Conservation (phyloP, 53 echinoderm and acorn worm genomes). For the Stichopus horrens region DNA sequence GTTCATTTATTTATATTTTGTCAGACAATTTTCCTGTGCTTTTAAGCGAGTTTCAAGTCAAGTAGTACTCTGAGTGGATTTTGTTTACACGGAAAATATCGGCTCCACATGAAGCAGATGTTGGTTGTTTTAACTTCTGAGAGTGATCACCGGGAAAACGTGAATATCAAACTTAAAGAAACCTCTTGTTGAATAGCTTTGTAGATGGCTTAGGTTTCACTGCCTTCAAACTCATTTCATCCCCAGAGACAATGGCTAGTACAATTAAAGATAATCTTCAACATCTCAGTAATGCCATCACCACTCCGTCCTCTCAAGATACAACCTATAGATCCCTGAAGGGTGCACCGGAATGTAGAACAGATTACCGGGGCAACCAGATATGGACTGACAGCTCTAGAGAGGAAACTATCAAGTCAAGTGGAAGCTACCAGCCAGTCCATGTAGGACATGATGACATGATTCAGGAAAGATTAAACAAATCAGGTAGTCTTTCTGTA, state of each 20-base stretch:
- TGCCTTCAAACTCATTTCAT: not conserved
- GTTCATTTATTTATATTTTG: too few relatives aligned
- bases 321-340: slow-evolving; percentile 13
- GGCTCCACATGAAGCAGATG: too few relatives aligned
- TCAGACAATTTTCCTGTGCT: too few relatives aligned
- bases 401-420: not conserved
- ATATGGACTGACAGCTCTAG: not conserved
- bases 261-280: slow-evolving; percentile 66
- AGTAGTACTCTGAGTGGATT: too few relatives aligned
- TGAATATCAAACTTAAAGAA: too few relatives aligned
- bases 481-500: not conserved
- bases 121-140: too few relatives aligned
- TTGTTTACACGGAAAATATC: too few relatives aligned
- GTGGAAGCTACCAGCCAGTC: not conserved
- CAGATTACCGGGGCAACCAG: not conserved
- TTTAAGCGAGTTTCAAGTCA: too few relatives aligned
- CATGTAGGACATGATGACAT: not conserved
- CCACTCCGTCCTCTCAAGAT: slow-evolving; percentile 7
- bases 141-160: too few relatives aligned
- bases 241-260: slow-evolving; percentile 61
- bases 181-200: too few relatives aligned
- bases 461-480: not conserved
- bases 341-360: not conserved
- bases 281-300: slow-evolving; percentile 56
- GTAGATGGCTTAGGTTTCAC: too few relatives aligned